A percentile compares a stretch with the other conserved stretches of the same genome.
These are phyloP conservation scores for Menura novaehollandiae DNA, from an alignment of 2,113 vertebrate species.

Conservation along the genomic window DNA sequence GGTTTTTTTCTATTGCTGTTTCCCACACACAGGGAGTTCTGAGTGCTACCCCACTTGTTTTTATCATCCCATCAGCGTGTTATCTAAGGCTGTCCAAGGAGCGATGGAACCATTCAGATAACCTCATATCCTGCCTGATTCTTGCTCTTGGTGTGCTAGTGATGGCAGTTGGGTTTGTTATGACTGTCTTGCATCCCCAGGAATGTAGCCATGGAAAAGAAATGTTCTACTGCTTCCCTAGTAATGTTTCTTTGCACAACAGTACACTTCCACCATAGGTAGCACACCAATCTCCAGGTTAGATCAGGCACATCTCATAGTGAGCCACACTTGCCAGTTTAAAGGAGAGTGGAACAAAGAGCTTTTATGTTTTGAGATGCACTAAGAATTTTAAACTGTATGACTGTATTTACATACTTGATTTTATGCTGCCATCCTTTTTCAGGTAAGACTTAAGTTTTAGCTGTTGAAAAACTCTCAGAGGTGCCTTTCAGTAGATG, in stretches of 20 bases:
- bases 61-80: conserved; percentile 91
- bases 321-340: not conserved
- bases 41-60: conserved; percentile 89
- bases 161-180: conserved; percentile 83
- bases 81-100: conserved; percentile 86
- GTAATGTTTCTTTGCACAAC: conserved; percentile 74
- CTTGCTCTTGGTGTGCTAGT: conserved; percentile 81
- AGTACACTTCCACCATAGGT: conserved; percentile 60
- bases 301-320: not conserved
- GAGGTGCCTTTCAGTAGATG: not conserved
- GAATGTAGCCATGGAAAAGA: conserved; percentile 89
- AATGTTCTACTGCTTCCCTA: conserved; percentile 86
- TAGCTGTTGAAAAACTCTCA: not conserved
- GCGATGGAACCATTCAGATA: conserved; percentile 81
- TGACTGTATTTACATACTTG: not conserved
- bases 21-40: conserved; percentile 81
- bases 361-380: not conserved
- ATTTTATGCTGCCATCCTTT: not conserved
- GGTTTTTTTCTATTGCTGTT: conserved; percentile 18
- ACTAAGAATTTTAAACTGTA: not conserved
- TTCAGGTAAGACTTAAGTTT: not conserved
- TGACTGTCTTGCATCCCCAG: conserved; percentile 81
- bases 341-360: not conserved
- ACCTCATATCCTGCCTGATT: conserved; percentile 77
- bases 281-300: not conserved